Evolutionary conservation across 2,888 invertebrate genomes (phyloP).

Genomic region (Melangyna quadrimaculata): DNA sequence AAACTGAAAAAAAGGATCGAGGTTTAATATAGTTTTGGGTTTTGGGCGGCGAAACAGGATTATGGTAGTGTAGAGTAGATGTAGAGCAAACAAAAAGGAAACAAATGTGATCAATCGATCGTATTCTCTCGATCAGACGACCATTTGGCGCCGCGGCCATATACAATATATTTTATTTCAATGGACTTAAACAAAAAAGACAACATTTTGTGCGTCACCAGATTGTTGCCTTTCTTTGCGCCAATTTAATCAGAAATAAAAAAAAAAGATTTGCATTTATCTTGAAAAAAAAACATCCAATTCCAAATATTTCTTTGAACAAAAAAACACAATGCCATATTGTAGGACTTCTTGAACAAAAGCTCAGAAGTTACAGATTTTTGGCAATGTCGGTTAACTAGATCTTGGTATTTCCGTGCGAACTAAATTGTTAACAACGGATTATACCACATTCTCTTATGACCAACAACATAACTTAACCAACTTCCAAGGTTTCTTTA

Average conservation of each 20-base stretch:
- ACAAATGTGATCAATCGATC: conserved; percentile 64
- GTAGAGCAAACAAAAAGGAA: conserved; percentile 26
- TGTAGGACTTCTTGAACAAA: not conserved
- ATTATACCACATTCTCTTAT: no score
- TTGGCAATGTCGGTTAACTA: conserved; percentile 18
- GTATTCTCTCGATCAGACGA: conserved; percentile 58
- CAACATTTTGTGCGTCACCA: not conserved
- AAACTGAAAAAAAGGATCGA: conserved; percentile 16
- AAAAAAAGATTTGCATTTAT: not conserved
- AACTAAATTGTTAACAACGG: conserved; percentile 12
- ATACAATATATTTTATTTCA: conserved; percentile 43
- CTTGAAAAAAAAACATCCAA: not conserved
- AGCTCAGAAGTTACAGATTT: not conserved
- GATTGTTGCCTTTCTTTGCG: not conserved
- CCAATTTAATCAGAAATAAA: not conserved
- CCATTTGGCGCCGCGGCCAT: conserved; percentile 65
- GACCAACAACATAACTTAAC: no score
- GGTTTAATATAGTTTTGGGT: conserved; percentile 35
- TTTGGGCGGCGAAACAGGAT: no score
- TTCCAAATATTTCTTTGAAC: not conserved
- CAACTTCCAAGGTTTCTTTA: no score
- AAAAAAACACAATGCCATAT: not conserved
- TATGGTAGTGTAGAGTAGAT: no score
- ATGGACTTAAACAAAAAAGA: not conserved
- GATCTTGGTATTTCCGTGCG: conserved; percentile 55